Evolutionary conservation across 2,888 invertebrate species (phyloP), one percentile per base, ranked within the genome.

Genomic region (Rhingia campestris): DNA sequence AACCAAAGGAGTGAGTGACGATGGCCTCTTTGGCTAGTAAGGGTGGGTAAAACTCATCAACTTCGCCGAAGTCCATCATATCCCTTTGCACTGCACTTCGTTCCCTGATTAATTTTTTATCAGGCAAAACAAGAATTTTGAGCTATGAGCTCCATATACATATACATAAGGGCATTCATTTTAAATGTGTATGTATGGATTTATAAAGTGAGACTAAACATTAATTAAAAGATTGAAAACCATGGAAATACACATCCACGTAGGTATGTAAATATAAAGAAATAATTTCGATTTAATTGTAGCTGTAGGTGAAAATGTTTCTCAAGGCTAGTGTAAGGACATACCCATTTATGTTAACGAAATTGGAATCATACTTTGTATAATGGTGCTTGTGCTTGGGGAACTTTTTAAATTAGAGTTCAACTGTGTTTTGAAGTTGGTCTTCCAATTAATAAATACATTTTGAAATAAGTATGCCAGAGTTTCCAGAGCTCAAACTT

Each of bases 101-200:
- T 73, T 43, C 63, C 63, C 47, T 75, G 59, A 81, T 81, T 81
- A 81, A 75, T 75, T 75, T 75, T 75, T 75, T 58, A 70, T 70
- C 53, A 64, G 22, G 58, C 58, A 64, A 70, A 70, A 81, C 59
- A 63, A 69, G 43, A 63, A 56, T 54, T 74, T 61, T 54, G 30
- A 80, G 61, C 61, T 56, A 63, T 49, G 47, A 33, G 63, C 49
- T 47, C 56, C 45, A 43, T 59, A 53, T 67, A 43, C 35, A 37
- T 37, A 37, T 53, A 9, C 7, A 47, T 41, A 32, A 12, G 5
- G 5, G 12, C 2, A n/a, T 22, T 14, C 4, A 35, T 49, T 2
- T 35, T 45, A 9, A 35, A 41, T 64, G 12, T n/a, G 39, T 45
- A 9, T 14, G 22, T 37, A 53, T 61, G 35, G 9, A 32, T 30